A percentile compares a stretch with the other conserved stretches of the same genome.
These are phyloP conservation scores for Plectropomus leopardus DNA, from an alignment of 2,113 vertebrate species.

Conservation along the genomic window DNA sequence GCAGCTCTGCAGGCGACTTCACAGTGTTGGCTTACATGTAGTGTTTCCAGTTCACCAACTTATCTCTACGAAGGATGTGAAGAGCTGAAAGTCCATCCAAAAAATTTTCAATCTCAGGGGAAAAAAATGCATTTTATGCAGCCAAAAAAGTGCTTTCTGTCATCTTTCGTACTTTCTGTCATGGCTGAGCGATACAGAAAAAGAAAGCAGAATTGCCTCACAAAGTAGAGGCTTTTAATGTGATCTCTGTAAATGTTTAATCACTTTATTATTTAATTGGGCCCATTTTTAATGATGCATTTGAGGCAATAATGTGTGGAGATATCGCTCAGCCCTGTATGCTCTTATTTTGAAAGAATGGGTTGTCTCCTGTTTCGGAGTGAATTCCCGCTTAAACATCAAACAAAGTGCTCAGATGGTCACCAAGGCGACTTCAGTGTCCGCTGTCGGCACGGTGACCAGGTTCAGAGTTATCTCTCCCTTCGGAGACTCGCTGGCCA, in stretches of 20 bases:
- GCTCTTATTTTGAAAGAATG: background rate
- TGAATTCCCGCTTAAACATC: accelerated
- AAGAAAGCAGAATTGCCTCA: too few species aligned
- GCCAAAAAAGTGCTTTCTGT: background rate
- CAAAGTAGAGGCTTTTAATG: too few species aligned
- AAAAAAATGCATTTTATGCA: too few species aligned
- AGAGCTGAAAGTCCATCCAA: background rate
- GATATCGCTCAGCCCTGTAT: background rate
- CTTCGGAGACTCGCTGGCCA: slow-evolving; percentile 80
- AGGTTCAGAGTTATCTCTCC: slow-evolving; percentile 84
- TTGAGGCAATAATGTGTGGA: background rate
- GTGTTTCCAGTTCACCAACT: slow-evolving; percentile 45
- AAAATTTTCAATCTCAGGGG: background rate
- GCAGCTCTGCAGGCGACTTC: background rate
- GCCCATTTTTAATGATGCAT: background rate
- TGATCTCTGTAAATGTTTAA: too few species aligned
- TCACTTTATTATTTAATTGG: too few species aligned
- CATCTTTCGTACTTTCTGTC: background rate
- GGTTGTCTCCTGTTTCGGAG: background rate
- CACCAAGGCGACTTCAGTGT: background rate
- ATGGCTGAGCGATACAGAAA: background rate
- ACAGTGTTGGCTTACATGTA: slow-evolving; percentile 37
- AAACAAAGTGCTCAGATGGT: background rate
- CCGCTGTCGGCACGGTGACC: slow-evolving; percentile 52
- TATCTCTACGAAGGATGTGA: background rate